Percentiles rank a stretch among this genome's conserved stretches.
phyloP scores from a whole-genome alignment of 35 echinoderm and acorn worm genomes.

The Eucidaris tribuloides region DNA sequence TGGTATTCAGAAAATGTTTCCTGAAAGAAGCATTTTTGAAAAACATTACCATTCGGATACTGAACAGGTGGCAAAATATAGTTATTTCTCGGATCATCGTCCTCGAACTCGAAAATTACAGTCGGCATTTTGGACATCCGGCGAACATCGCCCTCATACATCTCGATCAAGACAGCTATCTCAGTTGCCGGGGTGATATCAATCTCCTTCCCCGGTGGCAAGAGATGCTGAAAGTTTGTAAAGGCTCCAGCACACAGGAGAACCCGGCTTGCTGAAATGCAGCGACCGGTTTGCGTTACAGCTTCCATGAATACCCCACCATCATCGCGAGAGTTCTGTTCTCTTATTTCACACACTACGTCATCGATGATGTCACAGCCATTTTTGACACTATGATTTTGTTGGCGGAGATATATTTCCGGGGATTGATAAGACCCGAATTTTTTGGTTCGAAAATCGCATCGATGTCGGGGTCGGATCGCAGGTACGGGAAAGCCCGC shows the following conservation, averaged over 20 bases:
- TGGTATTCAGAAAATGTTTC: background rate
- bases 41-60: slow-evolving; percentile 87
- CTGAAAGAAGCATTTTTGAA: background rate
- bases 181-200: slow-evolving; percentile 37
- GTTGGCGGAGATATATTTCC: slow-evolving; percentile 55
- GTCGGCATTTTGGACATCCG: slow-evolving; percentile 54
- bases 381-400: slow-evolving; percentile 30
- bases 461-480: background rate
- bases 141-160: slow-evolving; percentile 30
- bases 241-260: slow-evolving; percentile 77
- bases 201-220: slow-evolving; percentile 27
- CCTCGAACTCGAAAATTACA: background rate
- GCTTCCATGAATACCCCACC: background rate
- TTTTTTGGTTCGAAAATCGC: background rate
- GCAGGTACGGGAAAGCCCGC: slow-evolving; percentile 28
- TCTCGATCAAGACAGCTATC: slow-evolving; percentile 28
- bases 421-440: slow-evolving; percentile 53
- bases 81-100: background rate
- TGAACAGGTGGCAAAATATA: slow-evolving; percentile 79
- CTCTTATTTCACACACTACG: slow-evolving; percentile 18
- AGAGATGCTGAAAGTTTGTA: slow-evolving; percentile 48
- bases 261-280: slow-evolving; percentile 38
- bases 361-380: slow-evolving; percentile 73
- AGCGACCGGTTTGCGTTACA: slow-evolving; percentile 19
- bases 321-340: background rate